A percentile compares a stretch with the other conserved stretches of the same genome.
Evolutionary conservation across 2,888 invertebrate species (phyloP).

Genomic region (Pseudeuparius sepicola): DNA sequence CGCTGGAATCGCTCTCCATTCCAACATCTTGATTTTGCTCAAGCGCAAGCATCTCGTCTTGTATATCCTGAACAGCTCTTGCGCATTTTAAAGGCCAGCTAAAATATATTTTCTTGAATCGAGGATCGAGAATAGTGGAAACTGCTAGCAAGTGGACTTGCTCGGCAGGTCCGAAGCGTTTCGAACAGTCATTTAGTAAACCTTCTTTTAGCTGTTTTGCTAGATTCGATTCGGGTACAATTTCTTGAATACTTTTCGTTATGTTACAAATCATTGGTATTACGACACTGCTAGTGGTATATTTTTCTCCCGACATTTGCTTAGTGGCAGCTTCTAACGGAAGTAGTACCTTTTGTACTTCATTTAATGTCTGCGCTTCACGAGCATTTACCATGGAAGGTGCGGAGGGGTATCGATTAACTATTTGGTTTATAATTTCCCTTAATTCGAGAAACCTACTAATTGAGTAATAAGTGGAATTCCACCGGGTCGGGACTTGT

Average conservation of each 20-base stretch:
- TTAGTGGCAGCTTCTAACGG: conserved; percentile 31
- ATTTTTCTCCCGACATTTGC: conserved; percentile 31
- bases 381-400: conserved; percentile 29
- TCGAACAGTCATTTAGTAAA: conserved; percentile 9
- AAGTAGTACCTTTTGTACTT: conserved; percentile 25
- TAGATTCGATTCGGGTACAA: conserved; percentile 6
- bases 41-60: too few species aligned
- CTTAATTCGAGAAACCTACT: conserved; percentile 29
- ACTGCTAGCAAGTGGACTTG: conserved; percentile 14
- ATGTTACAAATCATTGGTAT: conserved; percentile 21
- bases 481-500: conserved; percentile 28
- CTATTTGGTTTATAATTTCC: conserved; percentile 10
- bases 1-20: too few species aligned
- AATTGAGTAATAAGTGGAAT: conserved; percentile 29
- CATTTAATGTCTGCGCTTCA: conserved; percentile 24
- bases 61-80: conserved; percentile 8
- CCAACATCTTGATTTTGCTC: too few species aligned
- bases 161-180: conserved; percentile 15
- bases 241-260: too few species aligned
- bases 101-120: conserved; percentile 19
- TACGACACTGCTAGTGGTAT: conserved; percentile 22
- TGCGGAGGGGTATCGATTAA: conserved; percentile 9
- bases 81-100: conserved; percentile 10
- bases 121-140: conserved; percentile 17
- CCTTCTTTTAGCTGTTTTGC: conserved; percentile 5